Evolutionary conservation across 2,888 invertebrate species (phyloP), one percentile per base, ranked within the genome.

Genomic region (Tuberolachnus salignus): DNA sequence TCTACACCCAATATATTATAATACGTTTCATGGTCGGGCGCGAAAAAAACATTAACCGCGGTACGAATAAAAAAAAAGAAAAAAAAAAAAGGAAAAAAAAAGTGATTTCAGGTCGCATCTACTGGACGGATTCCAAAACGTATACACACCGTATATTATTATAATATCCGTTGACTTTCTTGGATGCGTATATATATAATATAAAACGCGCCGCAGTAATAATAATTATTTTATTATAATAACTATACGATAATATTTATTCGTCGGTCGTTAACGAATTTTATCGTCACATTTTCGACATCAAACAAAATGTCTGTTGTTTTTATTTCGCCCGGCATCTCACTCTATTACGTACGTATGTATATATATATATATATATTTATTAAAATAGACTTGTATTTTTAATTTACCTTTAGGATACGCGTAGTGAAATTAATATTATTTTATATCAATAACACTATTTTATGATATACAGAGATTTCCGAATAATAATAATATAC

Each of bases 211-310:
- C 72, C 26, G n/a, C n/a, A 49, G 72, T 21, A 49, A 34, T 51
- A 72, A n/a, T n/a, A n/a, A n/a, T n/a, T n/a, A n/a, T n/a, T n/a
- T n/a, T n/a, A n/a, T n/a, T n/a, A n/a, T n/a, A n/a, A n/a, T n/a
- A n/a, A n/a, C n/a, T n/a, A 72, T 19, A 53, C 34, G 51, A 63
- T 34, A 73, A 73, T 63, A 73, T 73, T 51, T n/a, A n/a, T n/a
- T n/a, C n/a, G n/a, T n/a, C 16, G 34, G 61, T 73, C 72, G 61
- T 73, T 73, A 73, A 73, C 51, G 61, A 73, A 73, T 73, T 73
- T 73, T 63, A 73, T 73, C 72, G 34, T 63, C 72, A 63, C 61
- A 16, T 51, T 73, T 73, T 51, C 46, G 16, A 73, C 72, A 73
- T 73, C 72, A 73, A 73, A 73, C 72, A 63, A 61, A 73, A 26